Evolutionary conservation across 2,797 vertebrate species (phyloP).

Genomic region (Platyrinchus mystaceus): DNA sequence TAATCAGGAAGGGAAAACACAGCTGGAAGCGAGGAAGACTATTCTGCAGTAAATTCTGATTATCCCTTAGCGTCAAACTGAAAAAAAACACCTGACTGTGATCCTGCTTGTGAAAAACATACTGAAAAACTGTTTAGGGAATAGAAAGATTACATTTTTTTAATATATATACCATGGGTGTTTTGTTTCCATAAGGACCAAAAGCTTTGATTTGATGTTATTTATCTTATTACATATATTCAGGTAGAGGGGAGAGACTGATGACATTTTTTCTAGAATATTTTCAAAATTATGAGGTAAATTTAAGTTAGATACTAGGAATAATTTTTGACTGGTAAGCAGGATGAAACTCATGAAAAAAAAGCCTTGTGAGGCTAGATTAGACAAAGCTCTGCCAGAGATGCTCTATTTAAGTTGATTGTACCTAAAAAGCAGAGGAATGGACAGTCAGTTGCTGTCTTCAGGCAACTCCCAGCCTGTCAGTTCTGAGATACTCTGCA

Average conservation of each 20-base stretch:
- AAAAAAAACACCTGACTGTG: background rate
- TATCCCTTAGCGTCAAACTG: background rate
- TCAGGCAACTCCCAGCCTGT: constrained; percentile 9
- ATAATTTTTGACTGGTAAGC: background rate
- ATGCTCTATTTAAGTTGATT: background rate
- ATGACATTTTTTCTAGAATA: background rate
- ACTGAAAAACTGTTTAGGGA: background rate
- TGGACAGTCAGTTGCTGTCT: constrained; percentile 20
- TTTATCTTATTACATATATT: background rate
- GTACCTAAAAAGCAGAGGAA: background rate
- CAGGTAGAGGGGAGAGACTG: background rate
- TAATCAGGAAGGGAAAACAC: background rate
- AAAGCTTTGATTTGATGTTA: background rate
- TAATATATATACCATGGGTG: background rate
- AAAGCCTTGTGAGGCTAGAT: background rate
- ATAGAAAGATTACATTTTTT: background rate
- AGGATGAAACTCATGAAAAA: background rate
- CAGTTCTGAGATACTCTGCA: constrained; percentile 9
- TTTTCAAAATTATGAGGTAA: background rate
- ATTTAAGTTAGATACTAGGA: background rate
- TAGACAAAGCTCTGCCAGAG: background rate
- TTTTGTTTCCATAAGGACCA: background rate
- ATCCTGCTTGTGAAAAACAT: background rate
- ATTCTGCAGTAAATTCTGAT: background rate
- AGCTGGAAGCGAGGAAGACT: background rate